Percentiles rank a stretch among this genome's conserved stretches.
Conservation (phyloP, 2,113 vertebrate genomes). For the Odobenus rosmarus region DNA sequence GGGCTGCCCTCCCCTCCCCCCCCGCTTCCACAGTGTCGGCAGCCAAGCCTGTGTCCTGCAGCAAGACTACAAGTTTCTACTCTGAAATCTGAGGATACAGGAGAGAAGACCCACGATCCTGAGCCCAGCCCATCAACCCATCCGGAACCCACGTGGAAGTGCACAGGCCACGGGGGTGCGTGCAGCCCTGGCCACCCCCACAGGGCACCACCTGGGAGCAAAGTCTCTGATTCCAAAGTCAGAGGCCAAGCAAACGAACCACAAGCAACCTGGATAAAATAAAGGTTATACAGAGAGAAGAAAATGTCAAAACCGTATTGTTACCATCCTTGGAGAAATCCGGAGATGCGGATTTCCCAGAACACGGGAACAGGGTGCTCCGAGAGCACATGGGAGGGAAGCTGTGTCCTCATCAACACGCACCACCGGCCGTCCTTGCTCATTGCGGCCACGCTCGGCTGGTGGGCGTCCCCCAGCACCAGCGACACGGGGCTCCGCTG, state of each 20-base stretch:
- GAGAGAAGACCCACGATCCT: background rate
- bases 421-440: background rate
- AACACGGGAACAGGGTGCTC: background rate
- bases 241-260: too few species aligned
- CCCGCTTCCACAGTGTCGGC: background rate
- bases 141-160: too few species aligned
- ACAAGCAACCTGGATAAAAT: background rate
- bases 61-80: background rate
- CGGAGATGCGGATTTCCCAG: too few species aligned
- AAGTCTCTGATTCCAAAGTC: background rate
- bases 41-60: background rate
- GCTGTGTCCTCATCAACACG: background rate
- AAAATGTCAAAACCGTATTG: background rate
- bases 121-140: background rate
- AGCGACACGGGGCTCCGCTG: too few species aligned
- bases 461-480: background rate
- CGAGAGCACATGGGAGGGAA: background rate
- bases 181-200: background rate
- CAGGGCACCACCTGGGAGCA: background rate
- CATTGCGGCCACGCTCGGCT: rapidly evolving
- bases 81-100: background rate
- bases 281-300: background rate
- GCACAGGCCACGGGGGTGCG: rapidly evolving
- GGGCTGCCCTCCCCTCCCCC: too few species aligned
- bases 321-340: too few species aligned